Conservation (phyloP, 2,797 vertebrate species). For the Mormyrops boulengeri region DNA sequence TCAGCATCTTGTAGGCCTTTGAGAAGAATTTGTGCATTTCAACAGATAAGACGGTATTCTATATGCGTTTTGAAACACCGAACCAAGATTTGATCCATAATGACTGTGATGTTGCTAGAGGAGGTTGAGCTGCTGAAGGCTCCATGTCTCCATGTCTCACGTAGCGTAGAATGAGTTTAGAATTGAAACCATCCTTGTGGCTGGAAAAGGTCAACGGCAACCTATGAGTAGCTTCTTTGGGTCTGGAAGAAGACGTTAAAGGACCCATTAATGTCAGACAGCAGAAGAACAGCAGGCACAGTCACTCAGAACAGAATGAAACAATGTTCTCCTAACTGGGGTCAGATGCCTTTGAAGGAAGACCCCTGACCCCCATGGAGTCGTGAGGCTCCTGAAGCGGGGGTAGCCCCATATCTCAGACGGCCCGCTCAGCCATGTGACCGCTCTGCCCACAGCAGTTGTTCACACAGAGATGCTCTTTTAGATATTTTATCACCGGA, state of each 20-base stretch:
- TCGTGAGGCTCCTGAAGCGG: constrained; percentile 11
- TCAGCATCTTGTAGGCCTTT: neutral
- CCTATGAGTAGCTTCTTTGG: constrained; percentile 18
- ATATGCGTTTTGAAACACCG: neutral
- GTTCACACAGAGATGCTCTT: constrained; percentile 20
- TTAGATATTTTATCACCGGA: constrained; percentile 7
- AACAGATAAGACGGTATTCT: neutral
- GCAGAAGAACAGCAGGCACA: constrained; percentile 33
- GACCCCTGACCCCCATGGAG: constrained; percentile 34
- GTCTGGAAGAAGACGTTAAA: constrained; percentile 17
- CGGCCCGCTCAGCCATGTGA: neutral
- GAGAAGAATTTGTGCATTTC: neutral
- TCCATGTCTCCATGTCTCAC: constrained; percentile 15
- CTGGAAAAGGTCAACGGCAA: constrained; percentile 19
- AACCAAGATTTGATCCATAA: neutral
- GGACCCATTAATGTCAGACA: constrained; percentile 23
- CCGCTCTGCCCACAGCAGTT: constrained; percentile 27
- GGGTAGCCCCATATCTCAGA: neutral
- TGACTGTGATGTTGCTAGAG: neutral
- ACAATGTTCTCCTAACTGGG: constrained; percentile 22
- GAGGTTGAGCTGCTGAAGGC: neutral
- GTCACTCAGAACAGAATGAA: constrained; percentile 30
- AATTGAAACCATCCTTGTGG: constrained; percentile 21
- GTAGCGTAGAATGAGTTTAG: constrained; percentile 31
- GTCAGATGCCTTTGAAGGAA: constrained; percentile 43